Evolutionary conservation across 2,113 vertebrate genomes (phyloP).

Genomic region (Ariopsis seemanni): DNA sequence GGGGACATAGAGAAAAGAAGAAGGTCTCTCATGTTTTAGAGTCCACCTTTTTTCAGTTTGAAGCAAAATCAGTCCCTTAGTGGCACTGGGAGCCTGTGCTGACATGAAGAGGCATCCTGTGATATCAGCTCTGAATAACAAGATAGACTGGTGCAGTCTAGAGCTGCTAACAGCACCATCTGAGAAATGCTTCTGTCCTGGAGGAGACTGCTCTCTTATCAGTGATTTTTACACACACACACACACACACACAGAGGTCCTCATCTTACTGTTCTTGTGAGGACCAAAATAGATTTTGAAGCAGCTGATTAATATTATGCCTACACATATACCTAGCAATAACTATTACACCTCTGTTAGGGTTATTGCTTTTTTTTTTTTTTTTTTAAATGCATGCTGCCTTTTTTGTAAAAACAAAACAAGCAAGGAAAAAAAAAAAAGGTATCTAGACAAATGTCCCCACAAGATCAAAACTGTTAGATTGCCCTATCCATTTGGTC

Average conservation of each 20-base stretch:
- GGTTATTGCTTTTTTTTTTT: background rate
- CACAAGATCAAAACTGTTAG: background rate
- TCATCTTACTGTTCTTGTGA: background rate
- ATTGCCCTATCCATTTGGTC: background rate
- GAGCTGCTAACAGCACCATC: constrained; percentile 32
- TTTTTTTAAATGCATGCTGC: background rate
- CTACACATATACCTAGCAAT: background rate
- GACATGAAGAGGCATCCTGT: constrained; percentile 48
- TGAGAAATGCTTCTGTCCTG: constrained; percentile 23
- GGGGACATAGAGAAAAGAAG: constrained; percentile 40
- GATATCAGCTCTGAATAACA: constrained; percentile 42
- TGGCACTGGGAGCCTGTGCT: constrained; percentile 49
- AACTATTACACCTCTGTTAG: background rate
- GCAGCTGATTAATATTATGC: background rate
- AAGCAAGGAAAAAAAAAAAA: background rate
- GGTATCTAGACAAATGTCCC: background rate
- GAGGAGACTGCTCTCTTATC: constrained; percentile 31
- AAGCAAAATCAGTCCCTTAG: constrained; percentile 59
- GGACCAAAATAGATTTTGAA: background rate
- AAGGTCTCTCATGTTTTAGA: constrained; percentile 43
- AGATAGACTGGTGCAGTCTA: constrained; percentile 19
- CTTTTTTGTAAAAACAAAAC: background rate
- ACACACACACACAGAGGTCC: background rate
- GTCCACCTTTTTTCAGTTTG: constrained; percentile 32
- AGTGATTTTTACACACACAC: constrained; percentile 3